These are phyloP conservation scores for Scleropages formosus DNA, from an alignment of 2,797 vertebrate species.

Conservation along the genomic window DNA sequence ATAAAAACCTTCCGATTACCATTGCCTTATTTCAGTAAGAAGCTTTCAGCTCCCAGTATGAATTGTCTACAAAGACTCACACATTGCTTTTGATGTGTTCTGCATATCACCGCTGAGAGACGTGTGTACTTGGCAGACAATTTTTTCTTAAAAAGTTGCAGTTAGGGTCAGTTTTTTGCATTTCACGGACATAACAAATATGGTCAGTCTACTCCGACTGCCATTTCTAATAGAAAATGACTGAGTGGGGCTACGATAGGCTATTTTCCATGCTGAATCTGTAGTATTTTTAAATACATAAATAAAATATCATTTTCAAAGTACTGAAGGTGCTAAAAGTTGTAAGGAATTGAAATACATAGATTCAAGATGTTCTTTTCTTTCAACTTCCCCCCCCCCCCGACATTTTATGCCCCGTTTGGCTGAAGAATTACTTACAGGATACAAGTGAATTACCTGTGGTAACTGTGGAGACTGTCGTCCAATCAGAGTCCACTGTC, in stretches of 20 bases:
- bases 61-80: neutral
- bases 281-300: neutral
- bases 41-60: neutral
- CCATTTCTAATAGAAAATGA: no score
- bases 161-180: neutral
- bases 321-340: no score
- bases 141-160: neutral
- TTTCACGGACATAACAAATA: neutral
- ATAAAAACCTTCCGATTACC: constrained; percentile 11
- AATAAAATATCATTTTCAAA: neutral
- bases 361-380: no score
- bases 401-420: neutral
- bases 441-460: constrained; percentile 70
- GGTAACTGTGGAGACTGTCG: constrained; percentile 91
- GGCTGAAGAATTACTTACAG: no score
- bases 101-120: neutral
- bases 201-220: neutral
- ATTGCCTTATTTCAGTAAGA: neutral
- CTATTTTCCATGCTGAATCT: neutral
- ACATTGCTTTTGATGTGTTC: neutral
- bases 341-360: no score
- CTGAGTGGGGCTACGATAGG: neutral
- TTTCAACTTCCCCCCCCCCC: no score
- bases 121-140: neutral
- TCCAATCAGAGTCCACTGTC: constrained; percentile 87